Conservation (phyloP, 2,888 invertebrate genomes). For the Nephrocerus scutellatus region DNA sequence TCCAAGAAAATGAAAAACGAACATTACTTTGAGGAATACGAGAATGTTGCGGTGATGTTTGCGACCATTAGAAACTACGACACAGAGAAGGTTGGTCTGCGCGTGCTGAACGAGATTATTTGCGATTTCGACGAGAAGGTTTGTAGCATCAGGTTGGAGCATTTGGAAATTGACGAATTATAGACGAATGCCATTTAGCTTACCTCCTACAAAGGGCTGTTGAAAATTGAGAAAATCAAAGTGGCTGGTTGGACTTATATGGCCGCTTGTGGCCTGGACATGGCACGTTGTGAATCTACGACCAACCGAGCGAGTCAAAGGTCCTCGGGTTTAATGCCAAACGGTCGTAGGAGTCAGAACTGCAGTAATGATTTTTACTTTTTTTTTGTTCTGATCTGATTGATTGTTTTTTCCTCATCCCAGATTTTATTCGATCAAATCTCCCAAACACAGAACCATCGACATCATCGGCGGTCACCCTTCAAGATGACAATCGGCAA, state of each 20-base stretch:
- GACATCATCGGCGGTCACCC: conserved; percentile 15
- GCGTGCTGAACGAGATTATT: conserved; percentile 82
- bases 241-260: conserved; percentile 95
- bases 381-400: no score
- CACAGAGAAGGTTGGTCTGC: conserved; percentile 57
- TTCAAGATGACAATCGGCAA: conserved; percentile 8
- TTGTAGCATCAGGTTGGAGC: conserved; percentile 45
- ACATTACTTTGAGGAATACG: conserved; percentile 81
- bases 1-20: conserved; percentile 63
- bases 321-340: conserved; percentile 37
- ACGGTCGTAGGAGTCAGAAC: conserved; percentile 37
- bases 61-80: conserved; percentile 84
- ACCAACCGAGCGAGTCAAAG: conserved; percentile 39
- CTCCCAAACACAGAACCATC: conserved; percentile 14
- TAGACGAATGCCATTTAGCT: conserved; percentile 46
- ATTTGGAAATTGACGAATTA: neutral
- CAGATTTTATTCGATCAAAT: conserved; percentile 10
- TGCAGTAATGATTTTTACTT: conserved; percentile 18
- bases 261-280: conserved; percentile 89
- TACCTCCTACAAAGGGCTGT: conserved; percentile 52
- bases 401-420: no score
- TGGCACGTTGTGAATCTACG: conserved; percentile 57
- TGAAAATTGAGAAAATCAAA: conserved; percentile 90
- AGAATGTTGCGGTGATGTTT: conserved; percentile 91
- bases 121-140: conserved; percentile 78